Base-by-base conservation (phyloP, 2,797 vertebrate species). In the Myotis daubentonii region DNA sequence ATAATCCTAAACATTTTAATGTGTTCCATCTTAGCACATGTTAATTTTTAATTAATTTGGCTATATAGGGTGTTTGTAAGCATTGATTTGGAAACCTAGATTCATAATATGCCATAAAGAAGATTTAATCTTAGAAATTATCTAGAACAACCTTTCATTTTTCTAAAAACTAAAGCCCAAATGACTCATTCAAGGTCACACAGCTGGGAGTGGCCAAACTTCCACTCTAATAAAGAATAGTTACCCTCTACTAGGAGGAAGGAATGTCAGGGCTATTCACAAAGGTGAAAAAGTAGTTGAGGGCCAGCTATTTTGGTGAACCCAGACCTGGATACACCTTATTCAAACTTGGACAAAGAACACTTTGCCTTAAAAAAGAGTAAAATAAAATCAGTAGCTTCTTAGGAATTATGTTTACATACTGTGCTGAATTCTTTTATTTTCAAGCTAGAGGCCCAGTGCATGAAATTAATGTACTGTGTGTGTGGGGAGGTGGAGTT, bases 11-110 rank as follows among this genome's bases (percentile, higher is more conserved):
- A 53, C 36, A 88, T 82, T 94, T 80, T 94, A 70, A 74, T 92
- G 49, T 76, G 28, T 93, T 83, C 20, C 23, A 60, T 90, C 65
- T 87, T 92, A 75, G 70, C 28, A 84, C 66, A 66, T 8, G 4
- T 91, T 91, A 94, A 92, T 57, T 94, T 97, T 97, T 88, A 68
- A 94, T 96, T 93, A 96, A 93, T 84, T 89, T 30, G 12, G 23
- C 47, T 94, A 7, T 57, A 44, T 30, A 23, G 25, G 92, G 5
- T 94, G 25, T 87, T 96, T 57, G 91, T 85, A 92, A 89, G 20
- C 62, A 93, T 65, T 83, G 57, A 92, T 87, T 93, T 85, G 25
- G 41, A 83, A 75, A 70, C 20, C 30, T 57, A 49, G n/a, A 70
- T 15, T 96, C 74, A 28, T 13, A 87, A 13, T 66, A 65, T 55